Base-by-base conservation (phyloP, 2,797 vertebrate genomes). In the Sphenodon punctatus region DNA sequence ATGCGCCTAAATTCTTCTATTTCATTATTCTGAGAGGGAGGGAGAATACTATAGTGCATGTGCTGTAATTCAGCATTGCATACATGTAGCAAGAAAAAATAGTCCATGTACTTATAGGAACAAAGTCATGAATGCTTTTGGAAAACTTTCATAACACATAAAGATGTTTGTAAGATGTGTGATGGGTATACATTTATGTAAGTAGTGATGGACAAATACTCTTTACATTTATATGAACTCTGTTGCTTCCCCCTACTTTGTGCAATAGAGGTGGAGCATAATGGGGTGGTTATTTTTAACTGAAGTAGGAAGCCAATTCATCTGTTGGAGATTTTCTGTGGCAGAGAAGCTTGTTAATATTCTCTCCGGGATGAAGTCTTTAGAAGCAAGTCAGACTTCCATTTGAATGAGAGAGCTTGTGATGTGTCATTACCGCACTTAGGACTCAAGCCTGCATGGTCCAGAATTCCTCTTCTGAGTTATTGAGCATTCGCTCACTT, bases 251-350 rank as follows among this genome's bases (percentile, higher is more conserved):
- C n/a, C 27, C 15, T 51, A 51, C n/a, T 27, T 27, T 51, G 51
- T 27, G 15, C 27, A n/a, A n/a, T n/a, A 49, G 58, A 53, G 85
- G 51, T 7, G 15, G 67, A 69, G 90, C 79, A 72, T 43, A 92
- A 65, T 73, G 90, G 67, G 86, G 76, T 13, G 19, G 55, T 56
- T 56, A 56, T 34, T 56, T 56, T 34, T 56, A 56, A 55, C 32
- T 56, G 32, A 34, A 22, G 19, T 34, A 56, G 30, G 55, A 32
- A 34, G 17, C 30, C 20, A 34, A 20, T 10, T 30, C 56, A 22
- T 56, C 10, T 34, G 3, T 34, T 34, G 27, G 19, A 34, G 34
- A 22, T 30, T 56, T 56, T 56, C 30, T 56, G 34, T 56, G 20
- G 34, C 55, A 56, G 20, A 32, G 55, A 32, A 56, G 34, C 19